These are phyloP conservation scores for Anthophora plumipes DNA, from an alignment of 2,888 invertebrate species.

Conservation along the genomic window DNA sequence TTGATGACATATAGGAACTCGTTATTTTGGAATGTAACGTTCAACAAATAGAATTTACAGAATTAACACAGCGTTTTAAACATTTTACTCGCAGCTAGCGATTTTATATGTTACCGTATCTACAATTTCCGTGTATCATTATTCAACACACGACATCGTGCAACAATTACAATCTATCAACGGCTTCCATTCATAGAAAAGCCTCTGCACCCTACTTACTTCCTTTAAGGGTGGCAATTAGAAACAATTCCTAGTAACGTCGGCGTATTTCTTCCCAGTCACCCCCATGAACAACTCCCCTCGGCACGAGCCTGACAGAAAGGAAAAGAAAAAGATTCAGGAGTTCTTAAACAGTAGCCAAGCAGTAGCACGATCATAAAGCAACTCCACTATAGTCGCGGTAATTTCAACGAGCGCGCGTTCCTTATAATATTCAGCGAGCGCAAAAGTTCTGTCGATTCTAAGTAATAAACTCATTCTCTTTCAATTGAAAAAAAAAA, in stretches of 20 bases:
- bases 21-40: neutral
- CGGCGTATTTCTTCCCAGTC: neutral
- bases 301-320: neutral
- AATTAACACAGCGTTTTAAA: neutral
- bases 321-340: neutral
- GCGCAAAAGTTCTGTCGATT: no score
- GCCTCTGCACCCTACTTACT: neutral
- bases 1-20: no score
- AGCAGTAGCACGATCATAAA: neutral
- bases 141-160: neutral
- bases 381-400: neutral
- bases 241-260: neutral
- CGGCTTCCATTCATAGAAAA: neutral
- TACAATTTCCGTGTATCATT: neutral
- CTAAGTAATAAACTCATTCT: no score
- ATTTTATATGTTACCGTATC: neutral
- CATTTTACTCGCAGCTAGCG: no score
- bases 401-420: slow-evolving; percentile 14
- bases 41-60: neutral
- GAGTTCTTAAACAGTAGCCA: neutral
- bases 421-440: no score
- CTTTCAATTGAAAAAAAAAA: no score
- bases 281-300: neutral
- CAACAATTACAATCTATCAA: neutral
- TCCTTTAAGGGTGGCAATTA: neutral